Conservation (phyloP, 1,140 invertebrate genomes). For the Magallana ariakensis region DNA sequence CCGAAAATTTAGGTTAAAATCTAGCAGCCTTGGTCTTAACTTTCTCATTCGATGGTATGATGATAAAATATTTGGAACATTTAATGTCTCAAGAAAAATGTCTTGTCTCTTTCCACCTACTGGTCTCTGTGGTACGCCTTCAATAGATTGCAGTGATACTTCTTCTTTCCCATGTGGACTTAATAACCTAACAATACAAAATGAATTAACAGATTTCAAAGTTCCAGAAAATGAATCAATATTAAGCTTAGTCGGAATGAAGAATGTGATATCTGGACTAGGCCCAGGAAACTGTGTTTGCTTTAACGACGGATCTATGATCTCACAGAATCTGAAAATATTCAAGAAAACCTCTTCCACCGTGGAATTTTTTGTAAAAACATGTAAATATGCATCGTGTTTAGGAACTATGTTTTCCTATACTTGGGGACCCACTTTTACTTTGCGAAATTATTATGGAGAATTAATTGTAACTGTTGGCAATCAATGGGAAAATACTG, state of each 20-base stretch:
- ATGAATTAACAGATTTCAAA: background rate
- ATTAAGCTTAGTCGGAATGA: background rate
- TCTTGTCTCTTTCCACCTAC: too few species aligned
- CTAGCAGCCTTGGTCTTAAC: too few species aligned
- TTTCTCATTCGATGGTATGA: too few species aligned
- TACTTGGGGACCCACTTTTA: slow-evolving; percentile 50
- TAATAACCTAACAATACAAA: too few species aligned
- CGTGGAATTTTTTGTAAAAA: slow-evolving; percentile 62
- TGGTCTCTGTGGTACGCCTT: too few species aligned
- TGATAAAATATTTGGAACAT: too few species aligned
- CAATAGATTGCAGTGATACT: too few species aligned
- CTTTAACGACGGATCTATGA: slow-evolving; percentile 57
- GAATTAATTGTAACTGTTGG: slow-evolving; percentile 53
- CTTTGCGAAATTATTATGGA: slow-evolving; percentile 44
- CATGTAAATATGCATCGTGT: slow-evolving; percentile 45
- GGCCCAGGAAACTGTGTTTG: slow-evolving; percentile 55
- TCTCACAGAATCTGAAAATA: slow-evolving; percentile 36
- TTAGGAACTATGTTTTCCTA: slow-evolving; percentile 62
- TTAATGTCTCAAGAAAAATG: too few species aligned
- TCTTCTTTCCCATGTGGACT: too few species aligned
- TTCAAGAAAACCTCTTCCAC: slow-evolving; percentile 49
- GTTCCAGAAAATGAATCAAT: slow-evolving; percentile 18
- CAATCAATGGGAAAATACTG: slow-evolving; percentile 11
- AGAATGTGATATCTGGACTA: background rate
- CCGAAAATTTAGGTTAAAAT: too few species aligned